phyloP scores from a whole-genome alignment of 1,140 invertebrate species.

The Bombus superbus region DNA sequence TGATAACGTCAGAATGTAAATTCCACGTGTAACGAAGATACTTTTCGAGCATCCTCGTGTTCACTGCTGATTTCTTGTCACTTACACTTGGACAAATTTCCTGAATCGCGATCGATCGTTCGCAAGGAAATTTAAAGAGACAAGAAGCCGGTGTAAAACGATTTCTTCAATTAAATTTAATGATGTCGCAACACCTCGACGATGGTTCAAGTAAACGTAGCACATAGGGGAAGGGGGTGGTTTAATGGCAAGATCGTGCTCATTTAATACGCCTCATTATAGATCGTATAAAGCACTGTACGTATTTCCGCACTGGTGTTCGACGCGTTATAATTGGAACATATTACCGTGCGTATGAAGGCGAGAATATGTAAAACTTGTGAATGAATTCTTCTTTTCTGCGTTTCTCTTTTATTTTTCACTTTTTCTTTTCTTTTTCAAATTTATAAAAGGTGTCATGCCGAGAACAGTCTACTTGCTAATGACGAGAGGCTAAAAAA shows the following conservation, averaged over 20 bases:
- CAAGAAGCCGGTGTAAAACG: conserved; percentile 21
- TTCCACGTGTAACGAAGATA: neutral
- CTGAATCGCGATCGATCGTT: conserved; percentile 12
- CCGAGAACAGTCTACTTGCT: too few species aligned
- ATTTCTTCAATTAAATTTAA: conserved; percentile 49
- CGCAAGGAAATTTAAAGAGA: neutral
- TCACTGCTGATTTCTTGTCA: neutral
- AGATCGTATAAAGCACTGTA: neutral
- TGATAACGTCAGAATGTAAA: neutral
- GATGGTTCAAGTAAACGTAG: neutral
- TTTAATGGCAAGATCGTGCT: neutral
- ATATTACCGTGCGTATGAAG: neutral
- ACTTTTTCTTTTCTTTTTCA: too few species aligned
- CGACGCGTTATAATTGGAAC: conserved; percentile 23
- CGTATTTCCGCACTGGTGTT: neutral
- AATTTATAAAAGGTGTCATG: too few species aligned
- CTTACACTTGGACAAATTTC: neutral
- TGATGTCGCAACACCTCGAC: conserved; percentile 23
- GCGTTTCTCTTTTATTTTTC: neutral
- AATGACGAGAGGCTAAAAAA: neutral
- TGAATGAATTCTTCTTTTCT: neutral
- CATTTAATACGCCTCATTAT: conserved; percentile 42
- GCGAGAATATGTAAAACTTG: neutral
- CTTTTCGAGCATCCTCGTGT: neutral
- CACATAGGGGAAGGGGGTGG: neutral